These are phyloP conservation scores for Ceryle rudis DNA, from an alignment of 2,797 vertebrate genomes.

Conservation along the genomic window DNA sequence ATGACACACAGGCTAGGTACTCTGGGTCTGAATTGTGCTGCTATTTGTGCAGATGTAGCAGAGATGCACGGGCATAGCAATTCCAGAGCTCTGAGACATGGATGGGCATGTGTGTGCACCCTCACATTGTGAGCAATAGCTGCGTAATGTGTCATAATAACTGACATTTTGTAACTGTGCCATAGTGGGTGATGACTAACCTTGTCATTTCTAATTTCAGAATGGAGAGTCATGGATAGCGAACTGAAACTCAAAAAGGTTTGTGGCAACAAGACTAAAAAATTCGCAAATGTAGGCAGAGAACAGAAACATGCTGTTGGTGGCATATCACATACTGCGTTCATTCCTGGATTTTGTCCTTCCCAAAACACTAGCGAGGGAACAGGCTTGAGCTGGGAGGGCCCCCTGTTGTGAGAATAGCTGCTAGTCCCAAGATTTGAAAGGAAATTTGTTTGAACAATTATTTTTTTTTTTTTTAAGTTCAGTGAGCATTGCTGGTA, in stretches of 20 bases:
- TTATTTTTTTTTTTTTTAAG: background rate
- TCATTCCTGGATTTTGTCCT: background rate
- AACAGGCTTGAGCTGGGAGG: background rate
- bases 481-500: background rate
- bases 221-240: background rate
- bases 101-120: background rate
- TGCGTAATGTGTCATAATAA: background rate
- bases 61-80: background rate
- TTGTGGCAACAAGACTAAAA: background rate
- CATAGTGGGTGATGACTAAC: background rate
- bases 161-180: background rate
- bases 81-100: background rate
- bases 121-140: background rate
- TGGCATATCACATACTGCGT: background rate
- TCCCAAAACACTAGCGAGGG: background rate
- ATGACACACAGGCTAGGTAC: background rate
- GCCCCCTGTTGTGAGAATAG: background rate
- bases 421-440: background rate
- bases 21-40: background rate
- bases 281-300: background rate
- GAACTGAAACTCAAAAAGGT: background rate
- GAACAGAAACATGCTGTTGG: background rate
- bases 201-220: background rate
- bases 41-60: background rate
- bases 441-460: background rate